A percentile compares a stretch with the other conserved stretches of the same genome.
Conservation (phyloP, 92 coral and sea anemone genomes). For the Porites cylindrica region DNA sequence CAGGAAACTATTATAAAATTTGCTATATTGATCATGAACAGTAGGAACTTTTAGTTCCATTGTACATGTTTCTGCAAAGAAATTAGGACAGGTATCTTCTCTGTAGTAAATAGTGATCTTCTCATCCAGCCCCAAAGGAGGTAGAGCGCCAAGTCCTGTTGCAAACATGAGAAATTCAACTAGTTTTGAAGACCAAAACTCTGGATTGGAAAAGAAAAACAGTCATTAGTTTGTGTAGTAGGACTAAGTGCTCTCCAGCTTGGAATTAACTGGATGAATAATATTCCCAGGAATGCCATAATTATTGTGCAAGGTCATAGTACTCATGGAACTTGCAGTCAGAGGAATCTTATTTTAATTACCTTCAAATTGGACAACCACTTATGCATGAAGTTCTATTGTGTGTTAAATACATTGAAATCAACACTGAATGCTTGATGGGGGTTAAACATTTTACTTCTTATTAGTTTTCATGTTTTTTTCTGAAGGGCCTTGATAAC, state of each 20-base stretch:
- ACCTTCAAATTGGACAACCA: conserved; percentile 19
- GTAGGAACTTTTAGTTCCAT: conserved; percentile 28
- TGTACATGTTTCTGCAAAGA: conserved; percentile 36
- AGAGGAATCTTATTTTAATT: conserved; percentile 14
- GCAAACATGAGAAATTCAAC: conserved; percentile 24
- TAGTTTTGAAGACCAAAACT: conserved; percentile 10
- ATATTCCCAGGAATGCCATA: conserved; percentile 14
- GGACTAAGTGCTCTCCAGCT: conserved; percentile 12
- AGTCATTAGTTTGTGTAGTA: conserved; percentile 2
- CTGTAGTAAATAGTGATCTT: conserved; percentile 19
- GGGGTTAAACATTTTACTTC: conserved; percentile 4
- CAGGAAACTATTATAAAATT: conserved; percentile 11
- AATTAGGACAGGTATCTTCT: not conserved
- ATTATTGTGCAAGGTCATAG: conserved; percentile 16
- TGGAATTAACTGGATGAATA: not conserved
- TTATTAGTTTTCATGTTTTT: conserved; percentile 9
- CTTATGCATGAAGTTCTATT: not conserved
- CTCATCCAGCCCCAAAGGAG: conserved; percentile 37
- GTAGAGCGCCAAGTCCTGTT: conserved; percentile 21
- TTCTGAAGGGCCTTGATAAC: conserved; percentile 12
- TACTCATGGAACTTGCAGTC: conserved; percentile 12
- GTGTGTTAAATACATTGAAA: conserved; percentile 12
- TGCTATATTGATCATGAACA: conserved; percentile 17
- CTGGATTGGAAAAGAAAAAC: conserved; percentile 6
- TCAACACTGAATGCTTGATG: conserved; percentile 14